phyloP scores from a whole-genome alignment of 2,113 vertebrate species.

The Seriola aureovittata region DNA sequence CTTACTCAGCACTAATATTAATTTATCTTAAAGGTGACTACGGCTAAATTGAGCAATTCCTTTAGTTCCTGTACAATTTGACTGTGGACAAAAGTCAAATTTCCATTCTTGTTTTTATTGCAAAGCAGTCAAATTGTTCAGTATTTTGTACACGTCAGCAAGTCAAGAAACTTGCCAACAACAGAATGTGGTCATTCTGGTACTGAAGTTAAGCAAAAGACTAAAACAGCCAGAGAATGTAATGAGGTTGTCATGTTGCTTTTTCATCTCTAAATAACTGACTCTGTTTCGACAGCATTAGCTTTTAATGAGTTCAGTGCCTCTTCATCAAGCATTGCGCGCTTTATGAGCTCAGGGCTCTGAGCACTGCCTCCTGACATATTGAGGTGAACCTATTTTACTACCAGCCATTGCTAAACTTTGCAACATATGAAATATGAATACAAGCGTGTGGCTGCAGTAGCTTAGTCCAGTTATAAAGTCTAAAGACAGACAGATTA shows the following conservation, averaged over 20 bases:
- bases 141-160: neutral
- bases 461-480: conserved; percentile 24
- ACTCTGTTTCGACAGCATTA: conserved; percentile 1
- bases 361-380: conserved; percentile 31
- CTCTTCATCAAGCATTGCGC: neutral
- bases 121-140: neutral
- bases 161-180: neutral
- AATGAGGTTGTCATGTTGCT: neutral
- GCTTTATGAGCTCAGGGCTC: conserved; percentile 12
- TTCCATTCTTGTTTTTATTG: neutral
- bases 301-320: neutral
- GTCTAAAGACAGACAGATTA: neutral
- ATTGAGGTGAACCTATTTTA: conserved; percentile 49
- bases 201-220: conserved; percentile 13
- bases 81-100: neutral
- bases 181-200: conserved; percentile 16
- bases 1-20: neutral
- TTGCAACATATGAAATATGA: conserved; percentile 57
- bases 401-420: conserved; percentile 55
- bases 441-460: conserved; percentile 36
- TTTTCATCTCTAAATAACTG: neutral
- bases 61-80: neutral
- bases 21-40: neutral
- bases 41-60: neutral
- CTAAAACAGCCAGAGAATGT: conserved; percentile 1